These are phyloP conservation scores for Notarius lentiginosus DNA, from an alignment of 2,113 vertebrate genomes.

Conservation along the genomic window DNA sequence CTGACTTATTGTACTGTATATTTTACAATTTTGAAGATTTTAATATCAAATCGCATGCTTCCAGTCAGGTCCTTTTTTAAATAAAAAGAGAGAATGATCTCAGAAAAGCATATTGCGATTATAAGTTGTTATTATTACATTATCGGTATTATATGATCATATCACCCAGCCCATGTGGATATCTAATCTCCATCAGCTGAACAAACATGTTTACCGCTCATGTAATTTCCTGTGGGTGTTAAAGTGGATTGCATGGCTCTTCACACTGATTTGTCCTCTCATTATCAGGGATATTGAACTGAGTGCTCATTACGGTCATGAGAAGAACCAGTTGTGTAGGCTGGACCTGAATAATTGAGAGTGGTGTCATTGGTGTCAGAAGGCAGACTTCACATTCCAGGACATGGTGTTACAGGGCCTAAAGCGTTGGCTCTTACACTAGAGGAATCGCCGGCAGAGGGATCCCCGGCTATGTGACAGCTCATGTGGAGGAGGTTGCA, in stretches of 20 bases:
- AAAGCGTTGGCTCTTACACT: constrained; percentile 11
- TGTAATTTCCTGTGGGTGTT: background rate
- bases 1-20: background rate
- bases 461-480: constrained; percentile 43
- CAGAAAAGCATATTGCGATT: background rate
- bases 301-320: constrained; percentile 28
- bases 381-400: constrained; percentile 8
- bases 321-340: constrained; percentile 42
- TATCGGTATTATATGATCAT: background rate
- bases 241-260: constrained; percentile 9
- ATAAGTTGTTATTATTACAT: background rate
- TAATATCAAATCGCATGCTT: background rate
- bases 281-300: constrained; percentile 8
- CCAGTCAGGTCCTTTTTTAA: background rate
- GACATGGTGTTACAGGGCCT: constrained; percentile 21
- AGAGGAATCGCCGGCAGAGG: constrained; percentile 32
- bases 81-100: background rate
- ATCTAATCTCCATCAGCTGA: background rate
- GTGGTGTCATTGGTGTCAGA: constrained; percentile 40
- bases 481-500: constrained; percentile 49
- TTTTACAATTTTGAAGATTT: background rate
- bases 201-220: background rate
- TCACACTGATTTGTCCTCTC: constrained; percentile 23
- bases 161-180: background rate
- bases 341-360: constrained; percentile 63